Base-by-base conservation (phyloP, 2,888 invertebrate genomes). In the Rhagium mordax region DNA sequence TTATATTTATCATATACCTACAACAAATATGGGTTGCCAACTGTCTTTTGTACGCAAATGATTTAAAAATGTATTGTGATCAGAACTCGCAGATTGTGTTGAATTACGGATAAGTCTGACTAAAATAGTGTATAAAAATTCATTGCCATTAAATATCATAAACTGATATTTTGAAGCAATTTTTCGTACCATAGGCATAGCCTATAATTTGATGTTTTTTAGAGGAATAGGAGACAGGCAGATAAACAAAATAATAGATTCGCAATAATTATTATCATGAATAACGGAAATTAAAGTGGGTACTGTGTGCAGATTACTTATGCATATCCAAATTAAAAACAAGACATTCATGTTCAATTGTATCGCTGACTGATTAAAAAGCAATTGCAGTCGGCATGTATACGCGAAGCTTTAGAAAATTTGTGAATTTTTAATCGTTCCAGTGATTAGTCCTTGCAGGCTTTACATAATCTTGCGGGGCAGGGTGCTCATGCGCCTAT, bases 351-450 rank as follows among this genome's bases (percentile, higher is more conserved):
- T 41, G 41, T 41, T 41, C 21, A 55, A 59, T 21, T 24, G 62
- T 62, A 62, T 48, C 62, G 57, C 16, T 57, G 67, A 67, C 67
- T 67, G 67, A 67, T 67, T 57, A 67, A 67, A 67, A 57, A 67
- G 48, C 57, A 65, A 65, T 65, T 53, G 68, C 59, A 20, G 57
- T 20, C 59, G 49, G 49, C 64, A 27, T 27, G 64, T 49, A 24
- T 24, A 6, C 27, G 64, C 49, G 49, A 24, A 64, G 59, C 59
- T 33, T 33, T 59, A 64, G 68, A 71, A 72, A 72, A 70, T 76
- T 71, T 71, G 78, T 80, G 81, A 80, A 81, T 81, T 80, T 81
- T 80, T 80, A 80, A 81, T 81, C 81, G 80, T 72, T 68, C 74
- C 74, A 62, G 76, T 76, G 79, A 81, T 81, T 81, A 81, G 79